phyloP scores from a whole-genome alignment of 1,140 invertebrate species.

The Drosophila tristis region DNA sequence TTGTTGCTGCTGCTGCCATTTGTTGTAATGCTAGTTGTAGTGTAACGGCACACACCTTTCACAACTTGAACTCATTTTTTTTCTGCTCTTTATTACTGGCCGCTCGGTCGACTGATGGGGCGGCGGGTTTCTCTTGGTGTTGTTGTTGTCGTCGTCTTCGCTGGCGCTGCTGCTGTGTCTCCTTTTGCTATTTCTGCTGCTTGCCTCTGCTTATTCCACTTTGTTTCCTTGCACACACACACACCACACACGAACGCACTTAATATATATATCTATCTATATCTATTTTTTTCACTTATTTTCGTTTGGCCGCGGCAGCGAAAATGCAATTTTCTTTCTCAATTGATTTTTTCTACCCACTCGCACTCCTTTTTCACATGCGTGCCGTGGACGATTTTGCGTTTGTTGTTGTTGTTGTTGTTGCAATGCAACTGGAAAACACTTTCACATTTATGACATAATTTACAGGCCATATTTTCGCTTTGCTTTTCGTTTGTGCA shows the following conservation, averaged over 20 bases:
- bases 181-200: constrained; percentile 77
- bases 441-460: constrained; percentile 79
- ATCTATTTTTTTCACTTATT: constrained; percentile 64
- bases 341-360: constrained; percentile 73
- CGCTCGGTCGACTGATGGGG: constrained; percentile 33
- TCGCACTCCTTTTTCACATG: constrained; percentile 71
- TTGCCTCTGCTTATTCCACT: constrained; percentile 48
- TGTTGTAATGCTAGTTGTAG: constrained; percentile 48
- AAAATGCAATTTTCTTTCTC: constrained; percentile 70
- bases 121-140: constrained; percentile 38
- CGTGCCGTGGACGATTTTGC: constrained; percentile 49
- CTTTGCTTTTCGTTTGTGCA: constrained; percentile 69
- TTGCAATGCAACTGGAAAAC: constrained; percentile 33
- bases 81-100: constrained; percentile 72
- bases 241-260: constrained; percentile 60
- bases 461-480: constrained; percentile 76
- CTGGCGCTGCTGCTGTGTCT: constrained; percentile 56
- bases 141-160: constrained; percentile 9
- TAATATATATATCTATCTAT: constrained; percentile 38
- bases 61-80: constrained; percentile 83
- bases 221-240: constrained; percentile 54
- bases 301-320: constrained; percentile 53
- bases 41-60: constrained; percentile 83
- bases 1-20: constrained; percentile 12
- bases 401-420: constrained; percentile 23